These are phyloP conservation scores for Lepidocyrtoides sp. DNA, from an alignment of 2,888 invertebrate species.

Conservation along the genomic window DNA sequence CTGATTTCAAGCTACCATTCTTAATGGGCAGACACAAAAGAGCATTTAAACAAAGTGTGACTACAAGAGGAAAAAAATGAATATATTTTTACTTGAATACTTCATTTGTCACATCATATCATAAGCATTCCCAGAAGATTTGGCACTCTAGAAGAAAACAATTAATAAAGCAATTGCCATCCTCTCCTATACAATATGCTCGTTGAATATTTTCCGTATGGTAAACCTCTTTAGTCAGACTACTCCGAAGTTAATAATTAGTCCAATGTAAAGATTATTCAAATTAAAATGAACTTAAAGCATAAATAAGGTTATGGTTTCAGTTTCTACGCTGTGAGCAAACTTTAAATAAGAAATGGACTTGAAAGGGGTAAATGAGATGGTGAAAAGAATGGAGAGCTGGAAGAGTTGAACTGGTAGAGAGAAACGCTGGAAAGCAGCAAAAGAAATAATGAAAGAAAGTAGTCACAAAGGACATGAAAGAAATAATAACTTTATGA, in stretches of 20 bases:
- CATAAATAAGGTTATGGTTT: conserved; percentile 56
- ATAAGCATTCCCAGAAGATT: conserved; percentile 49
- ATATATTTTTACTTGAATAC: conserved; percentile 53
- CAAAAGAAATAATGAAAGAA: conserved; percentile 64
- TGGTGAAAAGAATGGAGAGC: not conserved
- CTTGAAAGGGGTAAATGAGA: not conserved
- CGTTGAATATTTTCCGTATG: not conserved
- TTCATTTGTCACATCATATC: conserved; percentile 75
- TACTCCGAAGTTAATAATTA: conserved; percentile 51
- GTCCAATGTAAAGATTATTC: conserved; percentile 70
- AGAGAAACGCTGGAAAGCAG: not conserved
- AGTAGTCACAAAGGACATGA: conserved; percentile 72
- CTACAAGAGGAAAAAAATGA: not conserved
- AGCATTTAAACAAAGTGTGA: not conserved
- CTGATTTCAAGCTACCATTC: not conserved
- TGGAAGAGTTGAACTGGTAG: not conserved
- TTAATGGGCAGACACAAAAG: conserved; percentile 3
- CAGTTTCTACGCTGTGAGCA: not conserved
- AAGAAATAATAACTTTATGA: conserved; percentile 67
- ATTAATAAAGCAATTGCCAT: conserved; percentile 64
- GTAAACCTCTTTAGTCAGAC: not conserved
- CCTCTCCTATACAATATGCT: not conserved
- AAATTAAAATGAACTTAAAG: conserved; percentile 40
- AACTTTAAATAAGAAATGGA: not conserved
- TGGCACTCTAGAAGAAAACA: conserved; percentile 46